A percentile compares a stretch with the other conserved stretches of the same genome.
Evolutionary conservation across 2,888 invertebrate genomes (phyloP).

Genomic region (Drosophila algonquin): DNA sequence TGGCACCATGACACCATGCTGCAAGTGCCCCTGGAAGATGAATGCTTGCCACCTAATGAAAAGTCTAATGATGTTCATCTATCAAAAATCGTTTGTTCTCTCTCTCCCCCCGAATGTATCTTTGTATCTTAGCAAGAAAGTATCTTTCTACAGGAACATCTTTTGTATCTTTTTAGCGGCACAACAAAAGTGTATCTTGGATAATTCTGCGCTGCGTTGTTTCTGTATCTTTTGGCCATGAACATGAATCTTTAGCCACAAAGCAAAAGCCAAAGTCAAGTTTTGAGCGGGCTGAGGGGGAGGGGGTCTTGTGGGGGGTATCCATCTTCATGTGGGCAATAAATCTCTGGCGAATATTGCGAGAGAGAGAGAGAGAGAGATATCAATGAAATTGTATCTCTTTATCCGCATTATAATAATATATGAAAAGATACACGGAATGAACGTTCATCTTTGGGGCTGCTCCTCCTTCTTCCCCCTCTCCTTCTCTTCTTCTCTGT

Average conservation of each 20-base stretch:
- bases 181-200: slow-evolving; percentile 57
- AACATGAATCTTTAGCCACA: slow-evolving; percentile 69
- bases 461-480: no score
- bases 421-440: slow-evolving; percentile 71
- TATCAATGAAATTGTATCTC: slow-evolving; percentile 84
- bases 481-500: slow-evolving; percentile 39
- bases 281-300: slow-evolving; percentile 8
- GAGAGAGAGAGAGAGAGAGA: slow-evolving; percentile 70
- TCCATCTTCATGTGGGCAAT: slow-evolving; percentile 74
- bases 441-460: slow-evolving; percentile 7
- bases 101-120: slow-evolving; percentile 27
- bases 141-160: slow-evolving; percentile 44
- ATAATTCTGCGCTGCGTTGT: slow-evolving; percentile 43
- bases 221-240: slow-evolving; percentile 60
- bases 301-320: slow-evolving; percentile 53
- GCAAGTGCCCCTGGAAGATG: slow-evolving; percentile 36
- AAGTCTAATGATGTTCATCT: slow-evolving; percentile 74
- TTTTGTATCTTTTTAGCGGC: slow-evolving; percentile 58
- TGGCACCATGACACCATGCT: slow-evolving; percentile 3
- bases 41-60: slow-evolving; percentile 67
- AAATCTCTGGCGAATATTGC: slow-evolving; percentile 79
- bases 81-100: slow-evolving; percentile 74
- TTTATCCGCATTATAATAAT: slow-evolving; percentile 84
- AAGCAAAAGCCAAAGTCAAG: slow-evolving; percentile 35
- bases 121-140: neutral